phyloP scores from a whole-genome alignment of 2,113 vertebrate species.

The Mus pahari region DNA sequence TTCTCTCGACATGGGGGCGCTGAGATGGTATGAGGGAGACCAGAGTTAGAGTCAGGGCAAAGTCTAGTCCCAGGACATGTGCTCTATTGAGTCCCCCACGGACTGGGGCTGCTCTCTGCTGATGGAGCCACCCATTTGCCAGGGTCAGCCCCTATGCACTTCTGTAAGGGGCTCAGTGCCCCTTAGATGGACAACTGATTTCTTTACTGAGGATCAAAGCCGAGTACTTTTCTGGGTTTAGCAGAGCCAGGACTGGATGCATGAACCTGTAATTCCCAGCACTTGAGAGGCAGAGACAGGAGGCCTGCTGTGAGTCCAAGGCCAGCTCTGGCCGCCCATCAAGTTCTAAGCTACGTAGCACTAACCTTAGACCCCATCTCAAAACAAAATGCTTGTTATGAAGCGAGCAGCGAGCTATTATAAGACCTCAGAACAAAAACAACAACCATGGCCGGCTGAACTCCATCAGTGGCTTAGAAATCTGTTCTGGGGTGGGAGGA shows the following conservation, averaged over 20 bases:
- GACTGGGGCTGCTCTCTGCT: background rate
- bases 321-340: background rate
- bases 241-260: background rate
- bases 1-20: background rate
- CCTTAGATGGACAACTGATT: background rate
- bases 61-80: background rate
- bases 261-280: background rate
- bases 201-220: constrained; percentile 23
- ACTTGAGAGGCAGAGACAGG: background rate
- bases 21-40: background rate
- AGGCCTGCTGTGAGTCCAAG: background rate
- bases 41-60: background rate
- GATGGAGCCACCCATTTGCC: background rate
- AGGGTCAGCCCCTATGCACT: background rate
- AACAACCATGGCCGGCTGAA: background rate
- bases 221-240: background rate
- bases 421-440: background rate
- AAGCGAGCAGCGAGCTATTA: background rate
- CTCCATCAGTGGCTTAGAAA: background rate
- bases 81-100: background rate
- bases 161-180: background rate
- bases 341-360: background rate
- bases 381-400: background rate
- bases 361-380: background rate
- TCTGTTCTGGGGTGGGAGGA: background rate